Evolutionary conservation across 2,113 vertebrate species (phyloP).

Genomic region (Heptranchias perlo): DNA sequence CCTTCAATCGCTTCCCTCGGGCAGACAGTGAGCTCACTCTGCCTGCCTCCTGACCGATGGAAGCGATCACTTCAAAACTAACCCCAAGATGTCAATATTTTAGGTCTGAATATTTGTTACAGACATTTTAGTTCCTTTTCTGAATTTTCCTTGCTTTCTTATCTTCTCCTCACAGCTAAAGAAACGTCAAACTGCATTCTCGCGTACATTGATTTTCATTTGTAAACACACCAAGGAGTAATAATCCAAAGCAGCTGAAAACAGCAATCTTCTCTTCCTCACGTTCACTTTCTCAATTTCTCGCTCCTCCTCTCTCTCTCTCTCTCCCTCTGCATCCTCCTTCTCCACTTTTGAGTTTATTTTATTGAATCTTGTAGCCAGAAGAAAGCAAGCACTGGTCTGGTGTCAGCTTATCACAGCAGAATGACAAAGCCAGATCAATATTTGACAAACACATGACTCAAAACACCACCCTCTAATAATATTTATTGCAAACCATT

Average conservation of each 20-base stretch:
- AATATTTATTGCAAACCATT: conserved; percentile 10
- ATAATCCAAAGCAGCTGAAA: neutral
- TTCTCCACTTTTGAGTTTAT: neutral
- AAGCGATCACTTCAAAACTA: neutral
- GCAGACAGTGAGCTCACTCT: neutral
- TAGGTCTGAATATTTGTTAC: neutral
- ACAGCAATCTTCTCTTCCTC: neutral
- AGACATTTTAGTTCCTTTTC: neutral
- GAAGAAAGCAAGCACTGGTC: neutral
- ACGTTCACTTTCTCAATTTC: neutral
- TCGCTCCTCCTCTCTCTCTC: neutral
- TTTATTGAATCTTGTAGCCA: neutral
- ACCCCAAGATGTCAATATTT: neutral
- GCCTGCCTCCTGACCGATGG: neutral
- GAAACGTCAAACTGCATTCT: neutral
- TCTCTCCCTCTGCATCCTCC: neutral
- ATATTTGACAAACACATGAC: too few species aligned
- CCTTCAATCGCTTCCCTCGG: neutral
- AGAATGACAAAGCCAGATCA: neutral
- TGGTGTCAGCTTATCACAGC: neutral
- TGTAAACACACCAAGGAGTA: neutral
- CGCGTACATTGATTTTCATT: neutral
- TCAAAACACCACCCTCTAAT: neutral
- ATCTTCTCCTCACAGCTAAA: neutral
- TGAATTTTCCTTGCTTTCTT: neutral